phyloP scores from a whole-genome alignment of 2,797 vertebrate species.

The Silurus lanzhouensis region DNA sequence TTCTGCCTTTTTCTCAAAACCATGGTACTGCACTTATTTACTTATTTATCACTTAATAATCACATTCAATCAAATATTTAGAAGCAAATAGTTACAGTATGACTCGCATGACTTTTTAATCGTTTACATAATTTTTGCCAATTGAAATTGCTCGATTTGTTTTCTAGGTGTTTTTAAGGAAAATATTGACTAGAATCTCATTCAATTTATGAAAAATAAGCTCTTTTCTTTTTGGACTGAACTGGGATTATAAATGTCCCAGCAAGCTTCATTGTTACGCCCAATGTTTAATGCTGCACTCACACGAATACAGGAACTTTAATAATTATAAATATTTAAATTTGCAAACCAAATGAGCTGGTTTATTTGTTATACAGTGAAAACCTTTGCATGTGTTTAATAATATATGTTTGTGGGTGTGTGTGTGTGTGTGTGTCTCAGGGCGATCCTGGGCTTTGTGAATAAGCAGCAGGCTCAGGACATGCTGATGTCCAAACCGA shows the following conservation, averaged over 20 bases:
- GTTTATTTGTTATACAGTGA: background rate
- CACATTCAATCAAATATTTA: background rate
- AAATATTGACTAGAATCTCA: background rate
- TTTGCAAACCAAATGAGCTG: background rate
- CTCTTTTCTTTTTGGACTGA: background rate
- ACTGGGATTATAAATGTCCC: background rate
- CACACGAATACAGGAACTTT: background rate
- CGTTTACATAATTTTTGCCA: background rate
- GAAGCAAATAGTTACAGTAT: background rate
- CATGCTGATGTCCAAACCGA: conserved; percentile 92
- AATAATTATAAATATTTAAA: too few species aligned
- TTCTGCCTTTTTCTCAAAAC: background rate
- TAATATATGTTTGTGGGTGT: conserved; percentile 13
- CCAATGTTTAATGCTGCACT: background rate
- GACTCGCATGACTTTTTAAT: background rate
- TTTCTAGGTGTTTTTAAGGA: background rate
- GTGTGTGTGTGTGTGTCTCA: conserved; percentile 59
- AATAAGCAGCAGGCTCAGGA: conserved; percentile 97
- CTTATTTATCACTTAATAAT: background rate
- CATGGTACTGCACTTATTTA: too few species aligned
- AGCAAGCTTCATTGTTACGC: background rate
- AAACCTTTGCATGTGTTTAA: background rate
- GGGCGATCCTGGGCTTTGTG: conserved; percentile 93
- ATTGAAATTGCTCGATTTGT: too few species aligned
- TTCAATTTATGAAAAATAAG: background rate